Percentiles rank a stretch among this genome's conserved stretches.
Evolutionary conservation across 2,888 invertebrate species (phyloP).

Genomic region (Spodoptera littoralis): DNA sequence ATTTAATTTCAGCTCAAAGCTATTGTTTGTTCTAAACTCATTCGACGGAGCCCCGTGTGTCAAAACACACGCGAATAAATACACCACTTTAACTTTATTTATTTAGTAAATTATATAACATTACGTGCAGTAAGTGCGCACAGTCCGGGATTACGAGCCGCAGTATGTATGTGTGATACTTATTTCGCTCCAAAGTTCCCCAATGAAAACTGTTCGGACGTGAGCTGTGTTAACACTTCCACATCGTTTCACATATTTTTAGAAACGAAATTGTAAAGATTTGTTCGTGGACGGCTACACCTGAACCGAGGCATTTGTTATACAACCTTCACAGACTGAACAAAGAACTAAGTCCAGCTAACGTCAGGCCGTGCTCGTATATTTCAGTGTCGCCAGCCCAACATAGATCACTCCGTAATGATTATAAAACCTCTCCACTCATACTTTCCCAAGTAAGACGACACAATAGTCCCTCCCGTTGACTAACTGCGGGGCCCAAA

Average conservation of each 20-base stretch:
- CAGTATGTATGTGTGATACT: neutral
- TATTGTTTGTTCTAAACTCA: constrained; percentile 45
- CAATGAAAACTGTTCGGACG: constrained; percentile 21
- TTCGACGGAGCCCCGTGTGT: constrained; percentile 24
- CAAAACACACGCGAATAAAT: constrained; percentile 37
- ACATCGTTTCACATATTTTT: neutral
- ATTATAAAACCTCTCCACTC: neutral
- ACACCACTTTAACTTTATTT: constrained; percentile 15
- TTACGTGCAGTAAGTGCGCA: constrained; percentile 10
- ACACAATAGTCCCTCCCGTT: constrained; percentile 1
- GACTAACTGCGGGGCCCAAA: constrained; percentile 10
- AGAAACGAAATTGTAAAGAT: no score
- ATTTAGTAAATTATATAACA: constrained; percentile 12
- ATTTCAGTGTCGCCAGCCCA: no score
- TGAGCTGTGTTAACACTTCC: constrained; percentile 9
- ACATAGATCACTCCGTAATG: neutral
- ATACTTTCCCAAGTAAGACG: constrained; percentile 1
- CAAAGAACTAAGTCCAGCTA: no score
- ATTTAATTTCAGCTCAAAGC: constrained; percentile 39
- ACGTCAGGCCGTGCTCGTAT: no score
- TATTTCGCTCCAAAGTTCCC: constrained; percentile 21
- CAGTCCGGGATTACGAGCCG: constrained; percentile 2
- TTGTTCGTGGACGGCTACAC: no score
- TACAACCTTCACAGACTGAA: no score
- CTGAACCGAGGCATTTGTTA: no score